A percentile compares a stretch with the other conserved stretches of the same genome.
Conservation (phyloP, 2,797 vertebrate genomes). For the Chrosomus eos region DNA sequence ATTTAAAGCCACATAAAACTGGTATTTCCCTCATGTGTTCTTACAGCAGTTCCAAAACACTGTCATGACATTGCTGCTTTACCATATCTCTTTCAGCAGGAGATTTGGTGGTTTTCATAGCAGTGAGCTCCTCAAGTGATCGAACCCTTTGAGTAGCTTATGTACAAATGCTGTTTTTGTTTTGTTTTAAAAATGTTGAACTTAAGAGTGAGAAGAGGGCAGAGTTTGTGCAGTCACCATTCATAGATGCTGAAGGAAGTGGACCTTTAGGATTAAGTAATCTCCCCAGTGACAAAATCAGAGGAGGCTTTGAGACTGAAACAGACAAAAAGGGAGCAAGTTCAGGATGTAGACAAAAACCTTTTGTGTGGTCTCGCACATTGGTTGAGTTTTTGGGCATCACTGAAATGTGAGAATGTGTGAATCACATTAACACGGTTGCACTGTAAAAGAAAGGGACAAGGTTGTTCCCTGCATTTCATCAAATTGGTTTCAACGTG, state of each 20-base stretch:
- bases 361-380: constrained; percentile 60
- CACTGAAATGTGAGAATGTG: constrained; percentile 49
- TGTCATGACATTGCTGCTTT: constrained; percentile 55
- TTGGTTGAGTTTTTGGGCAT: constrained; percentile 36
- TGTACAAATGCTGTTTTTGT: constrained; percentile 98
- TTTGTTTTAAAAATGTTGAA: constrained; percentile 56
- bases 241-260: constrained; percentile 48
- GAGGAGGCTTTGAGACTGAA: constrained; percentile 53
- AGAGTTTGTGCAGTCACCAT: constrained; percentile 54
- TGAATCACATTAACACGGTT: constrained; percentile 51
- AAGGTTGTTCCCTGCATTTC: constrained; percentile 48
- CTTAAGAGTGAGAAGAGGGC: constrained; percentile 57
- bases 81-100: constrained; percentile 62
- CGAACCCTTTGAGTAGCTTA: constrained; percentile 84
- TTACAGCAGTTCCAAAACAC: constrained; percentile 49
- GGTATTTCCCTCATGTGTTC: constrained; percentile 49
- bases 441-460: constrained; percentile 45
- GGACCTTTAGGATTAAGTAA: constrained; percentile 43
- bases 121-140: constrained; percentile 53
- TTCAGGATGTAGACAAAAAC: constrained; percentile 64
- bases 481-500: constrained; percentile 47
- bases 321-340: constrained; percentile 61
- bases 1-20: constrained; percentile 55
- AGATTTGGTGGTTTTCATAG: constrained; percentile 44
- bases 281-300: constrained; percentile 49